Conservation (phyloP, 2,888 invertebrate species). For the Eupithecia tripunctaria region DNA sequence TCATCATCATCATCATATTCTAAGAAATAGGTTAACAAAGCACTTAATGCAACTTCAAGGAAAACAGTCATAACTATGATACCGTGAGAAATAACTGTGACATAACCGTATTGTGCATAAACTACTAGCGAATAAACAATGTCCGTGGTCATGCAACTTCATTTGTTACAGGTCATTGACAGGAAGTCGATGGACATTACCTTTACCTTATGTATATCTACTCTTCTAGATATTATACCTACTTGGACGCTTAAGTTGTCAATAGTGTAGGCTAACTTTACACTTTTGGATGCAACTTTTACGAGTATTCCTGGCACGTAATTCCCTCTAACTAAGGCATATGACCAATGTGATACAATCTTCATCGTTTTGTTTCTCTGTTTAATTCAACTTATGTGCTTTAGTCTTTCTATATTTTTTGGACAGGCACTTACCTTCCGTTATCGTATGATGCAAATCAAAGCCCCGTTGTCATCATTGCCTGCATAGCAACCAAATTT, state of each 20-base stretch:
- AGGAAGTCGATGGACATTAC: conserved; percentile 66
- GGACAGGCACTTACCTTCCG: background rate
- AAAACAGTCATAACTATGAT: conserved; percentile 34
- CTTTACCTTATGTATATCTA: conserved; percentile 39
- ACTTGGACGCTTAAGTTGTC: background rate
- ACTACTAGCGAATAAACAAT: conserved; percentile 47
- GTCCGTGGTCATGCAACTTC: conserved; percentile 47
- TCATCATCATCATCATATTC: background rate
- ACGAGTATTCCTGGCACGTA: background rate
- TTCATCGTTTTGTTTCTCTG: background rate
- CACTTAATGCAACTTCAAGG: conserved; percentile 27
- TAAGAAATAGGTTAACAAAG: background rate
- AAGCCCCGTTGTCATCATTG: background rate
- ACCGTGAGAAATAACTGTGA: conserved; percentile 49
- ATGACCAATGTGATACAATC: background rate
- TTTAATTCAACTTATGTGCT: background rate
- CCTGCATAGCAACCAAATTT: background rate
- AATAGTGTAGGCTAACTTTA: background rate
- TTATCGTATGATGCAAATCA: background rate
- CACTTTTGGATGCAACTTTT: background rate
- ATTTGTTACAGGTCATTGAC: conserved; percentile 78
- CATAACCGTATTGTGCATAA: conserved; percentile 55
- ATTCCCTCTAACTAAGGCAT: background rate
- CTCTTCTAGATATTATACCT: background rate
- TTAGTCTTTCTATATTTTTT: background rate